Evolutionary conservation across 2,888 invertebrate genomes (phyloP), one percentile per base, ranked within the genome.

Genomic region (Apotomis capreana): DNA sequence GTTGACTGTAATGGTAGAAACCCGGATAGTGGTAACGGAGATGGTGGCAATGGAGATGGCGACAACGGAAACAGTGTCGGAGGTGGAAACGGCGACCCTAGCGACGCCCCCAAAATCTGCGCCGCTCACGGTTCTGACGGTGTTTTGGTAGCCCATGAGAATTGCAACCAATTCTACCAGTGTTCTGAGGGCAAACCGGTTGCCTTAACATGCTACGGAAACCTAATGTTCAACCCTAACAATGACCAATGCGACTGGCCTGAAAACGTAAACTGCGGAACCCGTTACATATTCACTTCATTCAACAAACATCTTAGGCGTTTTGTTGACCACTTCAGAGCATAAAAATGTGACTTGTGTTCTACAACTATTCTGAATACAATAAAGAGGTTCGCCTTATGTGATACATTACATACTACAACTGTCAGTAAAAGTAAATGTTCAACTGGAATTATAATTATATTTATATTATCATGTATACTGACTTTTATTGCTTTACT

Each of bases 121-220:
- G 82, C 80, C 0, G 75, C 52, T 9, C 64, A 74, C 12, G 77
- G 73, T 3, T 81, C 84, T 8, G 76, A 84, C 46, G 83, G 83
- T 15, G 76, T 79, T n/a, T 69, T 83, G 15, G 76, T 87, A 13
- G 84, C 86, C 26, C 86, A 87, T 58, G 80, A 83, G 68, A 76
- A 79, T 62, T 87, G 87, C 69, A 78, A 80, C 65, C 79, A 84
- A 69, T 87, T 81, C 77, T 86, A 85, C 72, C 74, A 78, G 13
- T 87, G 87, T 59, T 69, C 74, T n/a, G 76, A 76, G 6, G 84
- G 84, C 5, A 52, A 65, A 0, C 83, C 84, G 1, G 75, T 85
- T 3, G 68, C 75, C 2, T 68, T 78, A 4, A 76, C 74, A 12
- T 87, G 87, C 69, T 76, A 76, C 5, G 70, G 40, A 0, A 77